Conservation (phyloP, 2,113 vertebrate genomes). For the Pterocles burchelli region DNA sequence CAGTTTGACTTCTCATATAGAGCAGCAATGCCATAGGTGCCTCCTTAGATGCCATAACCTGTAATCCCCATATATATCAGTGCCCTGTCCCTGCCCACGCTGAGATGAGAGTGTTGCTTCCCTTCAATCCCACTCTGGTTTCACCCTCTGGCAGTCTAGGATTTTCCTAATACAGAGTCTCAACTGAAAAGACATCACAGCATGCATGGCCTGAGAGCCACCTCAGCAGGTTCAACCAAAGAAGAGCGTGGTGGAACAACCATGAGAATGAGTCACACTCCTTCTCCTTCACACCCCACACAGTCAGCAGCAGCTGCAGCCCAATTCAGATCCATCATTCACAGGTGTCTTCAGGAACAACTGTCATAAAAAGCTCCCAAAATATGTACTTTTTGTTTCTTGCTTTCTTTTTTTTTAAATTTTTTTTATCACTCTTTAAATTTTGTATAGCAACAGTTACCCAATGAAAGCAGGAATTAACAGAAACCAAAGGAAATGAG, state of each 20-base stretch:
- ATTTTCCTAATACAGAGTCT: background rate
- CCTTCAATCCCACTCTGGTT: background rate
- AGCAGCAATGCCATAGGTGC: rapidly evolving
- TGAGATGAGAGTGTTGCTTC: background rate
- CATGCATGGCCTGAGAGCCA: background rate
- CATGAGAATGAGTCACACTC: constrained; percentile 24
- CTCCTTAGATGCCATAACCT: background rate
- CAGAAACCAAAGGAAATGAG: constrained; percentile 65
- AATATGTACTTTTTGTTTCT: background rate
- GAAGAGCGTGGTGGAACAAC: background rate
- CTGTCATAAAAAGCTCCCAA: constrained; percentile 9
- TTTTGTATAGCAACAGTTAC: constrained; percentile 51
- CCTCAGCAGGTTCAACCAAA: background rate
- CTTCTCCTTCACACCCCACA: background rate
- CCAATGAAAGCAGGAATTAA: constrained; percentile 60
- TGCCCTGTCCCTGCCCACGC: background rate
- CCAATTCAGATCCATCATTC: constrained; percentile 25
- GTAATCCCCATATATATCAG: rapidly evolving
- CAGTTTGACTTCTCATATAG: background rate
- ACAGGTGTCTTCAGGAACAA: constrained; percentile 59
- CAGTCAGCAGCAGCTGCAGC: constrained; percentile 28
- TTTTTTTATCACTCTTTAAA: constrained; percentile 3
- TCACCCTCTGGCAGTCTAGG: background rate
- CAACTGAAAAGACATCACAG: background rate
- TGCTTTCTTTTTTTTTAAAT: background rate